Evolutionary conservation across 2,888 invertebrate species (phyloP).

Genomic region (Scaptomyza flava): DNA sequence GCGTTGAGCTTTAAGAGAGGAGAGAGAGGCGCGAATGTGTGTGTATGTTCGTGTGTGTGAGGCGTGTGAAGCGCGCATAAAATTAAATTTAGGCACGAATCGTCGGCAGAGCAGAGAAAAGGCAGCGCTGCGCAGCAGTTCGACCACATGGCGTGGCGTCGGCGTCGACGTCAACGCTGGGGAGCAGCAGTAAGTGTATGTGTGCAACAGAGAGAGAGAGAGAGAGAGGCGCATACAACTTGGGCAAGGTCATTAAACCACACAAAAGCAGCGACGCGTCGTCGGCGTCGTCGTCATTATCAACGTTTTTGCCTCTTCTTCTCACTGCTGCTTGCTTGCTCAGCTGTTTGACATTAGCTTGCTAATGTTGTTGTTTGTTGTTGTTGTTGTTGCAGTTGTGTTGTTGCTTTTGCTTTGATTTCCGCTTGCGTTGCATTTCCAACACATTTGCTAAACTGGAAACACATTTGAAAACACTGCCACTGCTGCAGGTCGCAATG

Average conservation of each 20-base stretch:
- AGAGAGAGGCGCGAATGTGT: neutral
- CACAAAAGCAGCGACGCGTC: slow-evolving; percentile 55
- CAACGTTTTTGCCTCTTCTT: slow-evolving; percentile 42
- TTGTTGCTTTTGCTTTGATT: slow-evolving; percentile 61
- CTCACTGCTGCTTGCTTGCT: slow-evolving; percentile 29
- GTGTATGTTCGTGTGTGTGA: neutral
- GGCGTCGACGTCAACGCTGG: slow-evolving; percentile 53
- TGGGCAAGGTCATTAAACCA: slow-evolving; percentile 81
- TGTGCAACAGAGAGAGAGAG: slow-evolving; percentile 15
- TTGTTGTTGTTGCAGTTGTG: slow-evolving; percentile 43
- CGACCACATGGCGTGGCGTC: slow-evolving; percentile 68
- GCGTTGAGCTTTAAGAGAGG: slow-evolving; percentile 5
- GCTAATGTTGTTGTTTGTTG: slow-evolving; percentile 4
- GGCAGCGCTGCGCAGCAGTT: slow-evolving; percentile 1
- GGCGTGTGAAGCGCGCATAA: slow-evolving; percentile 70
- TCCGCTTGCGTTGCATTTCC: slow-evolving; percentile 74
- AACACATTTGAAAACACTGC: slow-evolving; percentile 36
- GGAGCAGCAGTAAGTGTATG: slow-evolving; percentile 45
- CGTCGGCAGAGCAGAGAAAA: slow-evolving; percentile 29
- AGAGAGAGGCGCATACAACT: slow-evolving; percentile 55
- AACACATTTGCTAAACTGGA: slow-evolving; percentile 46
- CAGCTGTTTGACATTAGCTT: slow-evolving; percentile 8
- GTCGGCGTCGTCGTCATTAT: slow-evolving; percentile 47
- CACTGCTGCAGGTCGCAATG: slow-evolving; percentile 31
- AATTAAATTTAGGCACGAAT: slow-evolving; percentile 78